Conservation (phyloP, 2,113 vertebrate genomes). For the Campylomormyrus tamandua region DNA sequence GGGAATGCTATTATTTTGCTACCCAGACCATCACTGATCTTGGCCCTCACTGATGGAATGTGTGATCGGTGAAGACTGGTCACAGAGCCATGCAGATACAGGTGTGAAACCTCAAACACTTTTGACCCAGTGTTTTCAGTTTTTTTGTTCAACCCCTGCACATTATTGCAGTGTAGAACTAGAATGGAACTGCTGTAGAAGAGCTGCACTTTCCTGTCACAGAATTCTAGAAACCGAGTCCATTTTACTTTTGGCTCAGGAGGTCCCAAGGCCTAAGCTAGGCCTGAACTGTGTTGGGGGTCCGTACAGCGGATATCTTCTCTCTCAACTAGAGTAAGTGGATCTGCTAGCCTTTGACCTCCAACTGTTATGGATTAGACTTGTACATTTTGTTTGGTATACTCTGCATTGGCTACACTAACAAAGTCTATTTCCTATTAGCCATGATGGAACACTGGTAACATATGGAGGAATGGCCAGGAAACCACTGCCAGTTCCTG, state of each 20-base stretch:
- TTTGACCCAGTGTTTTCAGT: neutral
- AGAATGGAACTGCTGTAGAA: neutral
- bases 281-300: slow-evolving; percentile 34
- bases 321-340: slow-evolving; percentile 32
- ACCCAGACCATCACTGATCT: neutral
- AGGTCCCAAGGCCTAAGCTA: slow-evolving; percentile 37
- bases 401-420: neutral
- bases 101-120: neutral
- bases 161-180: neutral
- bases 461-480: slow-evolving; percentile 42
- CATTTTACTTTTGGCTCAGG: slow-evolving; percentile 37
- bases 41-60: neutral
- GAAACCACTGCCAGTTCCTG: slow-evolving; percentile 37
- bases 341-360: neutral
- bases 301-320: neutral
- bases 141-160: neutral
- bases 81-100: neutral
- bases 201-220: neutral
- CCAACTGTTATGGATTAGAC: neutral
- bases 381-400: neutral
- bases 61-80: neutral
- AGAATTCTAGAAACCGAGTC: neutral
- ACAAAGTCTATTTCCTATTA: neutral
- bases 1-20: neutral
- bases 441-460: slow-evolving; percentile 34